Conservation (phyloP, 2,888 invertebrate genomes). For the Adela reaumurella region DNA sequence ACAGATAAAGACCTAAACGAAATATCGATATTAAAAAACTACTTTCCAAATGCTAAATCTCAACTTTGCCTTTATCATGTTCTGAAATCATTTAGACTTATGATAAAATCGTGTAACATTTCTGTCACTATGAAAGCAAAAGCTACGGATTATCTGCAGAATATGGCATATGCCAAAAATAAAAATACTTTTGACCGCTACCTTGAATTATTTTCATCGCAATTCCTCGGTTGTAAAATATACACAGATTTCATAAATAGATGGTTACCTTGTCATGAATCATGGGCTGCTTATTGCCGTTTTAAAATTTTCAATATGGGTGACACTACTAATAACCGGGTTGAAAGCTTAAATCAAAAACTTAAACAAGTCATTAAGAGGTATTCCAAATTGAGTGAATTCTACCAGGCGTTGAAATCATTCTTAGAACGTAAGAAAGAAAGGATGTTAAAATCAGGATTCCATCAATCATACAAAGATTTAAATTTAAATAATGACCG, state of each 20-base stretch:
- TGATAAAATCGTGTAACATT: not conserved
- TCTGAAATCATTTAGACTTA: slow-evolving; percentile 1
- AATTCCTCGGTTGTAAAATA: not conserved
- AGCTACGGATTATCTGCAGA: not conserved
- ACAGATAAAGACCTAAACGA: slow-evolving; percentile 3
- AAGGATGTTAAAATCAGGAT: not conserved
- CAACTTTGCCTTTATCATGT: slow-evolving; percentile 2
- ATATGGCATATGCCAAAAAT: not conserved
- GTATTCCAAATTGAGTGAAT: not conserved
- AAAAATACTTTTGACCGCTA: not conserved
- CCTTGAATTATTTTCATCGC: not conserved
- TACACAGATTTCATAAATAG: not conserved
- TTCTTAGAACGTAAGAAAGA: not conserved
- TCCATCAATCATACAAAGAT: not conserved
- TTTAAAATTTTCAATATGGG: slow-evolving; percentile 1
- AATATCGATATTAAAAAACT: not conserved
- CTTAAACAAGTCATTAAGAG: not conserved
- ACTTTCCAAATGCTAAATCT: not conserved
- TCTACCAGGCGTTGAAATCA: slow-evolving; percentile 1
- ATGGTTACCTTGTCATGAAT: slow-evolving; percentile 1
- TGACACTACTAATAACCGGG: slow-evolving; percentile 1
- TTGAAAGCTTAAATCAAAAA: slow-evolving; percentile 2
- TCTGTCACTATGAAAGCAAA: not conserved
- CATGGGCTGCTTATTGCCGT: slow-evolving; percentile 1
- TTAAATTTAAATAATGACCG: not conserved